phyloP scores from a whole-genome alignment of 2,888 invertebrate genomes.

The Netelia virgata region DNA sequence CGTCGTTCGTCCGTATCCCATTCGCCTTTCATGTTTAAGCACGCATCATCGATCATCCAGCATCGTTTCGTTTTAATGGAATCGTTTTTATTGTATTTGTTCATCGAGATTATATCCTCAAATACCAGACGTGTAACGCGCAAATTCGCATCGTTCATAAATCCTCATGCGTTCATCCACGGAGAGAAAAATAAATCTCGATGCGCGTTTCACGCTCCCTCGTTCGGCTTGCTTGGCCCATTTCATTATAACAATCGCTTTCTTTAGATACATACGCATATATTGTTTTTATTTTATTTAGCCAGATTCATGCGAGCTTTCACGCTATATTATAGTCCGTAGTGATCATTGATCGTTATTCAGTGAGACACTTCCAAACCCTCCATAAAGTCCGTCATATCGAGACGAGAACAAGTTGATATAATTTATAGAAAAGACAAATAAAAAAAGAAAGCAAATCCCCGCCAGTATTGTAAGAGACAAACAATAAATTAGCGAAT shows the following conservation, averaged over 20 bases:
- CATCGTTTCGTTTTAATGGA: constrained; percentile 54
- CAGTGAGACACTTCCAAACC: constrained; percentile 46
- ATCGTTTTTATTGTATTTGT: constrained; percentile 28
- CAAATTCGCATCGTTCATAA: constrained; percentile 17
- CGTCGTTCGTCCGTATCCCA: constrained; percentile 22
- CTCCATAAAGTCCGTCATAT: constrained; percentile 59
- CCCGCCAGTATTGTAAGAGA: constrained; percentile 9
- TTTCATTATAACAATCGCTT: constrained; percentile 80
- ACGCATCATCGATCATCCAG: constrained; percentile 45
- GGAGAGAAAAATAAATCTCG: constrained; percentile 42
- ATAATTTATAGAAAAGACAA: constrained; percentile 48
- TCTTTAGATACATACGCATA: constrained; percentile 70
- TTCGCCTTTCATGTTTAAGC: constrained; percentile 17
- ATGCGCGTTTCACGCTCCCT: constrained; percentile 67
- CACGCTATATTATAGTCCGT: constrained; percentile 75
- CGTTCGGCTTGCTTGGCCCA: constrained; percentile 82
- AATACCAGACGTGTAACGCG: constrained; percentile 28
- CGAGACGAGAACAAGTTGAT: constrained; percentile 58
- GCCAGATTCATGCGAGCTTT: constrained; percentile 74
- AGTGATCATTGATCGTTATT: constrained; percentile 71
- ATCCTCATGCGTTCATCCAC: background rate
- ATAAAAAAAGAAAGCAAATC: constrained; percentile 42
- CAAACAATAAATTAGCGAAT: constrained; percentile 1
- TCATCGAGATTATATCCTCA: constrained; percentile 6
- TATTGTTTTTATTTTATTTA: constrained; percentile 67